Base-by-base conservation (phyloP, 1,140 invertebrate genomes). In the Scaptomyza graminum region DNA sequence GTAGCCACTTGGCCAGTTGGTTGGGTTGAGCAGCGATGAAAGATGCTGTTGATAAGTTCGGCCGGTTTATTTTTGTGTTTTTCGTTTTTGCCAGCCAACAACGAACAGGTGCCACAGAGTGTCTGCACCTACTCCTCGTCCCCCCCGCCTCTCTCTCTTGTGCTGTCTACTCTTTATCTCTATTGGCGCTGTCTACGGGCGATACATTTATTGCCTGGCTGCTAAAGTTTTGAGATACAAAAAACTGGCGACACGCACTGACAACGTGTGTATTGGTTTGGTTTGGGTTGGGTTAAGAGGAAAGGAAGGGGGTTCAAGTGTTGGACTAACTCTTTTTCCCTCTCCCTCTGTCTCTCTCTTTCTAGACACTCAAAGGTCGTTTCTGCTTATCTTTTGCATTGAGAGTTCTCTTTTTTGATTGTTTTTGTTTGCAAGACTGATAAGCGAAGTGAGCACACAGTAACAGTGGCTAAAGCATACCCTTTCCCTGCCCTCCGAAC, bases 21-120 rank as follows among this genome's bases (percentile, higher is more conserved):
- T 46, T 50, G 18, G 18, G 18, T 22, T 22, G 1, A 1, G 34
- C 61, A 50, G 68, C 46, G 46, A 55, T 41, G 55, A 9, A 37
- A 88, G 82, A 87, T 87, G 83, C 78, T 87, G 82, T 41, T 41
- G 37, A 87, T 87, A 87, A 82, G 46, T 69, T 75, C 57, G 82
- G 82, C 63, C 79, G 82, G 78, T 79, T 85, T 71, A 4, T 37
- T 34, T 34, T 34, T 34, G 6, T 34, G 6, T 28, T 28, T 22
- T 22, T 22, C 1, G 0, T 34, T 34, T 34, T 34, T 34, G 31
- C 31, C 39, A 41, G 5, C 22, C 39, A 41, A n/a, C 22, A 25
- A 43, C 18, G 64, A 68, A 68, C 71, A 74, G 71, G 71, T 74
- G 71, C 66, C 64, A 37, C 51, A 18, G n/a, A n/a, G n/a, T 41